phyloP scores from a whole-genome alignment of 1,140 invertebrate genomes.

The Bombus confusus region DNA sequence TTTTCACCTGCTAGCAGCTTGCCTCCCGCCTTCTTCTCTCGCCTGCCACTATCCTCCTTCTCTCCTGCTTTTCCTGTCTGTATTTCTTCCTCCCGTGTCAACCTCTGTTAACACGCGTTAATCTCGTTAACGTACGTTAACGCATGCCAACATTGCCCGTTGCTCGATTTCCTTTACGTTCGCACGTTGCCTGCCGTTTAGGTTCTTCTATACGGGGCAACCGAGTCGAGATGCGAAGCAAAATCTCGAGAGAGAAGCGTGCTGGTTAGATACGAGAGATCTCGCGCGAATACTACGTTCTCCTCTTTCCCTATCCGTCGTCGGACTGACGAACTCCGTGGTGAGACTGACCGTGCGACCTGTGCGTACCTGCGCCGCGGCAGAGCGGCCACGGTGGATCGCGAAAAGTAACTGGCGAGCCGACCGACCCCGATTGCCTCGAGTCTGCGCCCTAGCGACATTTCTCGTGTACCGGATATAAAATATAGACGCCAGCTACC shows the following conservation, averaged over 20 bases:
- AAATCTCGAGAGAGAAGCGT: not conserved
- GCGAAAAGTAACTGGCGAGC: constrained; percentile 78
- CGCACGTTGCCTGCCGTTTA: not conserved
- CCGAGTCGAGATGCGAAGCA: not conserved
- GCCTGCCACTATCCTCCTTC: not conserved
- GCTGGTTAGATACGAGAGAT: not conserved
- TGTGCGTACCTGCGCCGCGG: constrained; percentile 60
- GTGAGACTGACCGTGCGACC: constrained; percentile 48
- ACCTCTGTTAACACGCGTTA: not conserved
- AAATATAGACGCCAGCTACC: constrained; percentile 69
- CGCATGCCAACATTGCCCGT: not conserved
- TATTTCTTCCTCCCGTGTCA: too few species aligned
- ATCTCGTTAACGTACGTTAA: not conserved
- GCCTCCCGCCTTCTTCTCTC: not conserved
- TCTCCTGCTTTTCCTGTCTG: not conserved
- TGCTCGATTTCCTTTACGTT: too few species aligned
- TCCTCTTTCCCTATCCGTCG: constrained; percentile 30
- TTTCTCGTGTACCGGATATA: constrained; percentile 73
- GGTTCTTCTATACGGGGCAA: not conserved
- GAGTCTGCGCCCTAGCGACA: constrained; percentile 75
- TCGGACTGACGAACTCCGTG: constrained; percentile 25
- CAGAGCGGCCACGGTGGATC: constrained; percentile 74
- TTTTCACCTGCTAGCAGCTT: not conserved
- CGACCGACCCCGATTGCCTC: constrained; percentile 70
- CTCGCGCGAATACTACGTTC: constrained; percentile 26